Evolutionary conservation across 2,797 vertebrate species (phyloP).

Genomic region (Scarus forsteni): DNA sequence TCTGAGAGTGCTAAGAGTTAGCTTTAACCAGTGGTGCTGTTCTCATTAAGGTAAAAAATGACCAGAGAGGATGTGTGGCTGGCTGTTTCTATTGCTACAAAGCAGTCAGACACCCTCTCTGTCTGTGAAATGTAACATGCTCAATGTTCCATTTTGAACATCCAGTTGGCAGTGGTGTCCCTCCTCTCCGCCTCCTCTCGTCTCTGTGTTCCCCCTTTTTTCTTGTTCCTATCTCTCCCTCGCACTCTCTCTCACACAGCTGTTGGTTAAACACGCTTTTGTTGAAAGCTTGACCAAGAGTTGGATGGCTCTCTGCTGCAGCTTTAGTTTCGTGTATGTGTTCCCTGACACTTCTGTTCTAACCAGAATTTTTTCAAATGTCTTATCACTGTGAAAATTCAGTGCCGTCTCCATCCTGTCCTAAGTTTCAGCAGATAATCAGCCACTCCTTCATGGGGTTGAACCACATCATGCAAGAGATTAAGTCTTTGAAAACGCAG

Average conservation of each 20-base stretch:
- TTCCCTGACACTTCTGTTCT: slow-evolving; percentile 30
- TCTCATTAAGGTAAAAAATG: slow-evolving; percentile 40
- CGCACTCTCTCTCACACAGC: slow-evolving; percentile 40
- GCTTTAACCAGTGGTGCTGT: slow-evolving; percentile 40
- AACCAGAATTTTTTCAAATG: slow-evolving; percentile 35
- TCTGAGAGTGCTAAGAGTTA: slow-evolving; percentile 5
- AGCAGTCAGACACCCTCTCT: slow-evolving; percentile 34
- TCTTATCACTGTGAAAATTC: slow-evolving; percentile 59
- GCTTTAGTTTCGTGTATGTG: not conserved
- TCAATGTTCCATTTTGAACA: slow-evolving; percentile 20
- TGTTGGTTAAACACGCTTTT: slow-evolving; percentile 44
- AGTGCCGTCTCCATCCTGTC: slow-evolving; percentile 31
- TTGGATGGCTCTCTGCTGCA: slow-evolving; percentile 28
- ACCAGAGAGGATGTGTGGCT: slow-evolving; percentile 22
- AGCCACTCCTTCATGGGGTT: slow-evolving; percentile 44
- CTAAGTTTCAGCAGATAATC: slow-evolving; percentile 32
- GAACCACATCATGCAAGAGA: slow-evolving; percentile 5
- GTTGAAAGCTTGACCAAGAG: slow-evolving; percentile 37
- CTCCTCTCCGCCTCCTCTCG: slow-evolving; percentile 36
- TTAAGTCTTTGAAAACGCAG: slow-evolving; percentile 22
- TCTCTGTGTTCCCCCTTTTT: slow-evolving; percentile 13
- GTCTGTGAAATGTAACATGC: slow-evolving; percentile 44
- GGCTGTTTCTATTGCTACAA: slow-evolving; percentile 38
- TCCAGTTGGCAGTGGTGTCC: slow-evolving; percentile 47
- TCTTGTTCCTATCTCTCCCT: slow-evolving; percentile 44